Evolutionary conservation across 2,797 vertebrate genomes (phyloP).

Genomic region (Anguilla marmorata): DNA sequence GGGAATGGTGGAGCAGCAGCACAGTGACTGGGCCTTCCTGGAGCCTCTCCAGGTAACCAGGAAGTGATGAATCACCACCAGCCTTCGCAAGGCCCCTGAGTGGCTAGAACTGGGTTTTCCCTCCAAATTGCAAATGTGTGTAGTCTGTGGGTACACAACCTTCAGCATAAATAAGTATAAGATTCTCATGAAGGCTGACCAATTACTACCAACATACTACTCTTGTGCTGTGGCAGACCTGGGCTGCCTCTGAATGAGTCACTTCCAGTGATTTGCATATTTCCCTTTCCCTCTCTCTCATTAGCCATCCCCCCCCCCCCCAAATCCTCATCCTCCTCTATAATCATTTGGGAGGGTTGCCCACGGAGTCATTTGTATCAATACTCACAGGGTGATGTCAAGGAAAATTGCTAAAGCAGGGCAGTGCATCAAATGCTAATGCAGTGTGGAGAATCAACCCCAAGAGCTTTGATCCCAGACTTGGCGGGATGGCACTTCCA

Average conservation of each 20-base stretch:
- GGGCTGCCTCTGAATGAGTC: not conserved
- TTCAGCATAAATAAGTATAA: not conserved
- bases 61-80: not conserved
- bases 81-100: not conserved
- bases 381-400: conserved; percentile 30
- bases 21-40: conserved; percentile 2
- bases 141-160: not conserved
- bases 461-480: conserved; percentile 11
- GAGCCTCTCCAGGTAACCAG: conserved; percentile 20
- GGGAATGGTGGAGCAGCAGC: not conserved
- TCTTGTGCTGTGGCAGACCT: not conserved
- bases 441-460: conserved; percentile 11
- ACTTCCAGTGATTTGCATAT: conserved; percentile 1
- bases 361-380: conserved; percentile 28
- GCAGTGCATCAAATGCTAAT: conserved; percentile 13
- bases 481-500: not conserved
- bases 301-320: not conserved
- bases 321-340: not conserved
- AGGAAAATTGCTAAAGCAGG: conserved; percentile 14
- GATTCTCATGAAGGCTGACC: not conserved
- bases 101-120: not conserved
- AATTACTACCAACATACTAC: not conserved
- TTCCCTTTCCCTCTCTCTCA: not conserved
- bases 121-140: not conserved
- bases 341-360: conserved; percentile 24